Conservation (phyloP, 2,797 vertebrate species). For the Eulemur coronatus region DNA sequence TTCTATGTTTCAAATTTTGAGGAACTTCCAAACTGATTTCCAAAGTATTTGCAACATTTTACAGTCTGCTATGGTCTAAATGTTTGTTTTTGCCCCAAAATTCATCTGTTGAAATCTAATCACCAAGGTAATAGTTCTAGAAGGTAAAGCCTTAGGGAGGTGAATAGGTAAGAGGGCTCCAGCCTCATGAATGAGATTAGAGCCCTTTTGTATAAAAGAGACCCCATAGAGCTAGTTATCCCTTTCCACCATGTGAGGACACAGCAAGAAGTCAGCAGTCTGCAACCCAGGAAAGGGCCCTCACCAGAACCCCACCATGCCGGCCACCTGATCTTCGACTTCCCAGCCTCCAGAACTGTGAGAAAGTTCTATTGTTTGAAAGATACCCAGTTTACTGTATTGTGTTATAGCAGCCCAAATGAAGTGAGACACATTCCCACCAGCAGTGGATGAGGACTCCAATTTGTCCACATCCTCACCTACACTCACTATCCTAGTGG, state of each 20-base stretch:
- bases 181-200: neutral
- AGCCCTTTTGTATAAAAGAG: neutral
- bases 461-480: neutral
- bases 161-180: neutral
- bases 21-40: neutral
- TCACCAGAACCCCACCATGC: neutral
- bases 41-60: neutral
- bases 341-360: neutral
- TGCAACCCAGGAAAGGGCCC: neutral
- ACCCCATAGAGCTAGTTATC: neutral
- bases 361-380: neutral
- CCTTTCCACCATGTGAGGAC: neutral
- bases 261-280: neutral
- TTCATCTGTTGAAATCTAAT: neutral
- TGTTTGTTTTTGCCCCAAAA: neutral
- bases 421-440: neutral
- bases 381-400: neutral
- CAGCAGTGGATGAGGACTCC: neutral
- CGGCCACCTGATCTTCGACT: neutral
- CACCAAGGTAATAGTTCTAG: neutral
- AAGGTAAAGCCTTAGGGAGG: neutral
- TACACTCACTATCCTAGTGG: neutral
- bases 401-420: neutral
- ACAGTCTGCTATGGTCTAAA: neutral
- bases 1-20: neutral